A percentile compares a stretch with the other conserved stretches of the same genome.
Conservation (phyloP, 2,888 invertebrate species). For the Rhagonycha lutea region DNA sequence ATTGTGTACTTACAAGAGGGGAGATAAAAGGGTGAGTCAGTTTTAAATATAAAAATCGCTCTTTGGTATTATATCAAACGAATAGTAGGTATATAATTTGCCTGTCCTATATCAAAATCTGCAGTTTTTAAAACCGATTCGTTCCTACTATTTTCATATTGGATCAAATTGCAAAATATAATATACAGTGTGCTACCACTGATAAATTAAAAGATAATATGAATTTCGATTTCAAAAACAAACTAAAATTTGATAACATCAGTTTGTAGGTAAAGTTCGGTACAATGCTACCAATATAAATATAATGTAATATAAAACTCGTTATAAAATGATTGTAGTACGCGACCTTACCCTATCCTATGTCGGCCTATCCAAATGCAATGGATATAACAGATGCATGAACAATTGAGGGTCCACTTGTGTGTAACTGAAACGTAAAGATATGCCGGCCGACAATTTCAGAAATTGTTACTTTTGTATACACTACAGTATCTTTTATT, state of each 20-base stretch:
- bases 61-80: background rate
- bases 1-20: background rate
- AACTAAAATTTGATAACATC: background rate
- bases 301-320: slow-evolving; percentile 1
- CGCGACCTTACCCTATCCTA: background rate
- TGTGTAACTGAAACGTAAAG: slow-evolving; percentile 38
- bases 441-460: slow-evolving; percentile 43
- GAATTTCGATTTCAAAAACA: background rate
- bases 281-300: background rate
- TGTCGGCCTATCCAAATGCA: background rate
- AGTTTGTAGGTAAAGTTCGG: background rate
- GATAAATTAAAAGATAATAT: background rate
- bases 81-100: background rate
- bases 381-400: slow-evolving; percentile 29
- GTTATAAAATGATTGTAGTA: background rate
- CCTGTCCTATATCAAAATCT: too few species aligned
- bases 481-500: slow-evolving; percentile 50
- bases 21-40: background rate
- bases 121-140: background rate
- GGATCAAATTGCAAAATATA: background rate
- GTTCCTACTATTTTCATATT: background rate
- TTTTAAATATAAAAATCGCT: background rate
- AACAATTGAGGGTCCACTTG: slow-evolving; percentile 24
- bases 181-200: background rate
- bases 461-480: slow-evolving; percentile 50